phyloP scores from a whole-genome alignment of 1,140 invertebrate species.

The Cepaea nemoralis region DNA sequence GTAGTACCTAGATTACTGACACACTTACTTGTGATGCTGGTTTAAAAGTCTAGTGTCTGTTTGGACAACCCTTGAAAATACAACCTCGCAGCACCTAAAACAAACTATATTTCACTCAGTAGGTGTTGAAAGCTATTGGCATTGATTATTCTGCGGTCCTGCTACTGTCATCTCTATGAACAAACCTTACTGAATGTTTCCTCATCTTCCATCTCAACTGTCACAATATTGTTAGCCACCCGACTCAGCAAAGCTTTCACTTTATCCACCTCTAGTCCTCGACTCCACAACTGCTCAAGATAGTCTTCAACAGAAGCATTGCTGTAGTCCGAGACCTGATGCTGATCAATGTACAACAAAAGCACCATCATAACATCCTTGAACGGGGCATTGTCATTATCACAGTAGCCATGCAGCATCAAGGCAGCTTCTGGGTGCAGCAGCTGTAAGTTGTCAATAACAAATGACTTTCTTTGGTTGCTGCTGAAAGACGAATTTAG shows the following conservation, averaged over 20 bases:
- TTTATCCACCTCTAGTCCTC: constrained; percentile 55
- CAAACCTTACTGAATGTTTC: neutral
- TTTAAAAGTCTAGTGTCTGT: too few species aligned
- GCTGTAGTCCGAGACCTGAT: neutral
- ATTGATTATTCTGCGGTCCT: neutral
- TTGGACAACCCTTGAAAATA: too few species aligned
- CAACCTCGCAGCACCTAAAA: too few species aligned
- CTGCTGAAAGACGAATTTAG: constrained; percentile 41
- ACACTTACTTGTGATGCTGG: too few species aligned
- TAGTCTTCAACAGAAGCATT: constrained; percentile 43
- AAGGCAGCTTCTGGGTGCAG: constrained; percentile 52
- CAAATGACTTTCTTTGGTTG: constrained; percentile 38
- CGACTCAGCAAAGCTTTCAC: constrained; percentile 57
- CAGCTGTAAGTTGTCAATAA: constrained; percentile 57
- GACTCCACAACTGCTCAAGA: constrained; percentile 50
- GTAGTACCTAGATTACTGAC: too few species aligned
- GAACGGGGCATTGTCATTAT: constrained; percentile 64
- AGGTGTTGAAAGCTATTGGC: neutral
- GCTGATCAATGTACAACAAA: constrained; percentile 30
- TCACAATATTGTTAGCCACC: constrained; percentile 58
- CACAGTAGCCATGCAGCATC: constrained; percentile 63
- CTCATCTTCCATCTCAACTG: constrained; percentile 40
- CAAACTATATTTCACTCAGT: neutral
- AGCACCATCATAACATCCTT: constrained; percentile 49
- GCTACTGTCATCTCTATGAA: neutral